Conservation (phyloP, 2,888 invertebrate genomes). For the Hirudinaria manillensis region DNA sequence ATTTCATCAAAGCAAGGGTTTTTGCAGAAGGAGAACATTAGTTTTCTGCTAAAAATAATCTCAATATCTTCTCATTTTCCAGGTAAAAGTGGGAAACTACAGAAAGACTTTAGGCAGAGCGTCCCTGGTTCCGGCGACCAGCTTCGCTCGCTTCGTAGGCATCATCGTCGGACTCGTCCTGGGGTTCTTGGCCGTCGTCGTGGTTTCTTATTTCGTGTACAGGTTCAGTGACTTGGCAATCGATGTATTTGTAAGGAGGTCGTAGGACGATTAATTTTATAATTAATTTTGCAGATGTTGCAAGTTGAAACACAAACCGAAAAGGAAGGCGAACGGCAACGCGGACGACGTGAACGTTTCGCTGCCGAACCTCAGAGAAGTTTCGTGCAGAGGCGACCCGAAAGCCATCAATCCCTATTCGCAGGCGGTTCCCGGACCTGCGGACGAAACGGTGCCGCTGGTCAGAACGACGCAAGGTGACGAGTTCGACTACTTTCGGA, state of each 20-base stretch:
- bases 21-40: no score
- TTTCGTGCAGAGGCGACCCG: neutral
- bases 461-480: neutral
- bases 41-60: no score
- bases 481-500: no score
- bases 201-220: slow-evolving; percentile 5
- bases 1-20: no score
- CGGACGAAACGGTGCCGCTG: neutral
- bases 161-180: slow-evolving; percentile 47
- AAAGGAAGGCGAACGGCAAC: neutral
- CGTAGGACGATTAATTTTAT: neutral
- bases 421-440: neutral
- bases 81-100: slow-evolving; percentile 25
- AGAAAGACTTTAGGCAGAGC: neutral
- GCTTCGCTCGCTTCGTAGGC: slow-evolving; percentile 39
- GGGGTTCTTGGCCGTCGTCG: slow-evolving; percentile 37
- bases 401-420: slow-evolving; percentile 6
- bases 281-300: neutral
- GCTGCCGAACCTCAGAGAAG: neutral
- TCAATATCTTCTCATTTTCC: neutral
- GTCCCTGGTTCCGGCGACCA: neutral
- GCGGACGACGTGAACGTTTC: neutral
- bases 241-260: neutral
- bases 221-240: neutral
- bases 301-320: slow-evolving; percentile 5